Conservation (phyloP, 2,888 invertebrate species). For the Petrolisthes manimaculis region DNA sequence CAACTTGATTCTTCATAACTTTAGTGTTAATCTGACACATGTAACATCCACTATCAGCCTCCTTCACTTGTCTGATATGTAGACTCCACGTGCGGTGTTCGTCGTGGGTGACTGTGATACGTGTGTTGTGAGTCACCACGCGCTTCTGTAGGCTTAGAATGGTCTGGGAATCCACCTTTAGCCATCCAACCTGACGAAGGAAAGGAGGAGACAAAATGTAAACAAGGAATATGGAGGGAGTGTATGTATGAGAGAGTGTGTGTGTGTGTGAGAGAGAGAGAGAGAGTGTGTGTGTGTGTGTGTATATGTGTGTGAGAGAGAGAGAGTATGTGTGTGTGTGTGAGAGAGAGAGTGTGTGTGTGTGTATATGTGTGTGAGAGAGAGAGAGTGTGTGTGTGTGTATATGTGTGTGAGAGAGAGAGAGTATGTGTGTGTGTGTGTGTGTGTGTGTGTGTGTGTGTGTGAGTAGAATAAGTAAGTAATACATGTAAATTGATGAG, state of each 20-base stretch:
- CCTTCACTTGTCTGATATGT: slow-evolving; percentile 84
- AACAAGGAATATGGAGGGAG: not conserved
- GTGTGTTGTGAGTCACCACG: slow-evolving; percentile 85
- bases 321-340: slow-evolving; percentile 1
- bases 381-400: not conserved
- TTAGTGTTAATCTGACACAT: slow-evolving; percentile 94
- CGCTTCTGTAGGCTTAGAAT: slow-evolving; percentile 86
- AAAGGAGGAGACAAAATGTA: not conserved
- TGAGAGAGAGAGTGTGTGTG: not conserved
- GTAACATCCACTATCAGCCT: slow-evolving; percentile 87
- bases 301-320: slow-evolving; percentile 6
- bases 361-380: not conserved
- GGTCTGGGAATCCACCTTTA: slow-evolving; percentile 91
- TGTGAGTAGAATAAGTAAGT: not conserved
- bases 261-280: not conserved
- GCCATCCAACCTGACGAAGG: slow-evolving; percentile 83
- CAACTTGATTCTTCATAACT: slow-evolving; percentile 87
- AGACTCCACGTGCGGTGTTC: slow-evolving; percentile 87
- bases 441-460: slow-evolving; percentile 12
- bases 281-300: not conserved
- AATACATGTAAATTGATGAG: slow-evolving; percentile 25
- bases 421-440: slow-evolving; percentile 12
- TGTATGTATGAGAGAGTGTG: slow-evolving; percentile 9
- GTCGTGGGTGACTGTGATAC: slow-evolving; percentile 86
- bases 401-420: slow-evolving; percentile 12